phyloP scores from a whole-genome alignment of 2,888 invertebrate species.

The Dexiosoma caninum region DNA sequence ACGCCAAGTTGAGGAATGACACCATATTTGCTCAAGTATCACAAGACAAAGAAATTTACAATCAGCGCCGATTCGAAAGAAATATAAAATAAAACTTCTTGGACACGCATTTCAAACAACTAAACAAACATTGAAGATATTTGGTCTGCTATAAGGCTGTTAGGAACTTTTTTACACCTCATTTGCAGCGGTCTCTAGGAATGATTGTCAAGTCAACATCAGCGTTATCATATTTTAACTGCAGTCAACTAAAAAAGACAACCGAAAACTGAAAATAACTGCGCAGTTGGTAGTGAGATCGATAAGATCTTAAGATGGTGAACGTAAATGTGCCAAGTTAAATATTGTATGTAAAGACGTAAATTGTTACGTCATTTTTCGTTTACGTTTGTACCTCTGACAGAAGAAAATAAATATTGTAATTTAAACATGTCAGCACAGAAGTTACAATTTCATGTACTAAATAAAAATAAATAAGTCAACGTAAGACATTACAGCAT shows the following conservation, averaged over 20 bases:
- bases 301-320: background rate
- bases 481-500: no score
- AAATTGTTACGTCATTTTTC: no score
- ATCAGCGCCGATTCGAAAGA: constrained; percentile 2
- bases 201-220: constrained; percentile 24
- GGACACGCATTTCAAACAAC: constrained; percentile 35
- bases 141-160: background rate
- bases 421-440: no score
- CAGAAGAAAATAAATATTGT: no score
- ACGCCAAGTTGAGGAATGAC: background rate
- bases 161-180: constrained; percentile 1
- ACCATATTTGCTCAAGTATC: background rate
- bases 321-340: no score
- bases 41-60: constrained; percentile 5
- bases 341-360: no score
- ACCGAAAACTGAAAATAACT: background rate
- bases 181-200: background rate
- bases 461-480: no score
- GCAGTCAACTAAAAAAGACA: background rate
- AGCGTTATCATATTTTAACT: constrained; percentile 25
- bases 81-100: background rate
- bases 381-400: no score
- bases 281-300: background rate
- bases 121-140: constrained; percentile 28
- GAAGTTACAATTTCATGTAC: no score